These are phyloP conservation scores for Hypomecis punctinalis DNA, from an alignment of 2,888 invertebrate genomes.

Conservation along the genomic window DNA sequence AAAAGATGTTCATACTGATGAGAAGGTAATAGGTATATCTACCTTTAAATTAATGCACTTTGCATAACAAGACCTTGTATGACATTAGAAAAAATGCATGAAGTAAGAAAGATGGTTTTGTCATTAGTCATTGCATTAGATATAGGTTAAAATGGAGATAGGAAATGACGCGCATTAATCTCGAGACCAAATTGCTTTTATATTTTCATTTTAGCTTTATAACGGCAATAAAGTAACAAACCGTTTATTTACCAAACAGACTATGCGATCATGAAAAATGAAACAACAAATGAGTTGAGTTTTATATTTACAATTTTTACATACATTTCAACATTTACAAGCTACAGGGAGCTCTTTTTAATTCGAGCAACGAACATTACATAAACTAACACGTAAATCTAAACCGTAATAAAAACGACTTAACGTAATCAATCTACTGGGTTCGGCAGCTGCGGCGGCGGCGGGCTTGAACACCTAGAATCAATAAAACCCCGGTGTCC, in stretches of 20 bases:
- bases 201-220: conserved; percentile 50
- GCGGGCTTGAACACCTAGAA: conserved; percentile 76
- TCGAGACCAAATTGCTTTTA: conserved; percentile 36
- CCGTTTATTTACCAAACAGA: conserved; percentile 50
- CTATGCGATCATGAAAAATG: conserved; percentile 64
- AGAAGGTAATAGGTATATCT: too few relatives aligned
- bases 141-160: conserved; percentile 15
- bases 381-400: conserved; percentile 84
- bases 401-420: conserved; percentile 82
- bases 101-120: too few relatives aligned
- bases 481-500: conserved; percentile 82
- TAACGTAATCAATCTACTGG: conserved; percentile 78
- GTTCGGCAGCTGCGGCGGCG: conserved; percentile 65
- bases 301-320: conserved; percentile 85
- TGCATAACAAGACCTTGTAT: too few relatives aligned
- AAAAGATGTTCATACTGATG: too few relatives aligned
- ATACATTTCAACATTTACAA: conserved; percentile 85
- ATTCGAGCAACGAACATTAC: conserved; percentile 85
- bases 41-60: too few relatives aligned
- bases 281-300: conserved; percentile 76
- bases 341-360: conserved; percentile 84
- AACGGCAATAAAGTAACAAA: conserved; percentile 45
- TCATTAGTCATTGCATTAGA: too few relatives aligned
- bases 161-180: conserved; percentile 38
- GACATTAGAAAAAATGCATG: too few relatives aligned